Evolutionary conservation across 2,888 invertebrate genomes (phyloP), one percentile per base, ranked within the genome.

Genomic region (Elgonia sp.): DNA sequence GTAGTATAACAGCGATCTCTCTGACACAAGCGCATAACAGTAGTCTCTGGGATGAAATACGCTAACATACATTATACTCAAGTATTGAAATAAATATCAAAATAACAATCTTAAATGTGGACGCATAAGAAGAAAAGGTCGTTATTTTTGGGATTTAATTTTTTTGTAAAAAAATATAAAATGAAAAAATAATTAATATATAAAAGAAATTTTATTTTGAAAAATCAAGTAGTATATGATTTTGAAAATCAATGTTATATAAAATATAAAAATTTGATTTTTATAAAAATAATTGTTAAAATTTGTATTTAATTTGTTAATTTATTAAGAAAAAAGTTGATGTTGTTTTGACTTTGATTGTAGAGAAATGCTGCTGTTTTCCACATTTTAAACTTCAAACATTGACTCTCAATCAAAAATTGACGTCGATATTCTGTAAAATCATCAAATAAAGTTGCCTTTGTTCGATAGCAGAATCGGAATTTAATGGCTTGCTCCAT

Each of bases 21-120:
- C 18, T 37, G 84, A 89, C 85, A 82, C 89, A 89, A 86, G 89
- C 89, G 89, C 89, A 86, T 81, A 81, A 79, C 86, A 55, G 62
- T 69, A 40, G 69, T 75, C 20, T 18, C 70, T 57, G 10, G 70
- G 69, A 86, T 86, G 76, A 86, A 81, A 86, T 86, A 85, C 70
- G 60, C 46, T 77, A 86, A 86, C 76, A 67, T 70, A 70, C 40
- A 70, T 79, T 65, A 55, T 65, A 29, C 70, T 63, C 29, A 40
- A 50, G 46, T 46, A 84, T 73, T 65, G 67, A 79, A 84, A 84
- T 84, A 73, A 77, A 77, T 73, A 65, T 55, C 42, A 39, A 79
- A 84, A 53, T 76, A 84, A 84, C 39, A 62, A 50, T 77, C 70
- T 63, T 62, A 20, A 70, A 76, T 69, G 75, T 50, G 21, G 40